Conservation (phyloP, 2,113 vertebrate species). For the Gopherus flavomarginatus region DNA sequence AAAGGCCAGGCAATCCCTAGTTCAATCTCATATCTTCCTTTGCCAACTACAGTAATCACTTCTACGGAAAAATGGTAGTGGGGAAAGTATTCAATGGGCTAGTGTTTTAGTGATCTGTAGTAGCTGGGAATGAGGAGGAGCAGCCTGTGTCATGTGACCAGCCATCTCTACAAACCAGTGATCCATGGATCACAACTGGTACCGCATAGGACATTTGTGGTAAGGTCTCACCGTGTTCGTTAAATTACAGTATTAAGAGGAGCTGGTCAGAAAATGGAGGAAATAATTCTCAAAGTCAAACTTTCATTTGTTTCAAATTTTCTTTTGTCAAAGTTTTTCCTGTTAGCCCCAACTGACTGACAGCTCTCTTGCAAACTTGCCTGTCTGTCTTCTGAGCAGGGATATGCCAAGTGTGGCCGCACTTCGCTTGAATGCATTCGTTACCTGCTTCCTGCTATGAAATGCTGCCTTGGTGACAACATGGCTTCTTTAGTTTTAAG, state of each 20-base stretch:
- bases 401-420: neutral
- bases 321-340: neutral
- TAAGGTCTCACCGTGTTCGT: neutral
- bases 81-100: neutral
- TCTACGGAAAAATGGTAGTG: neutral
- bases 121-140: neutral
- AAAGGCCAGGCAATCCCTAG: neutral
- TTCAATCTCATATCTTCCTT: neutral
- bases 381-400: neutral
- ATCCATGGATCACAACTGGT: rapidly evolving
- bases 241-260: neutral
- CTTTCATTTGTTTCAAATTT: neutral
- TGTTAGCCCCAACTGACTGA: neutral
- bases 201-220: neutral
- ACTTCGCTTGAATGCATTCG: neutral
- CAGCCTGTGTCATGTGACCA: neutral
- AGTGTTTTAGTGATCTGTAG: neutral
- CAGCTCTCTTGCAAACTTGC: neutral
- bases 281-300: neutral
- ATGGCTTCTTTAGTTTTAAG: neutral
- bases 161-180: neutral
- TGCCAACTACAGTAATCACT: neutral
- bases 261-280: rapidly evolving
- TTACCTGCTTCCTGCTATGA: neutral
- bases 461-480: neutral